These are phyloP conservation scores for Margaritifera margaritifera DNA, from an alignment of 2,888 invertebrate genomes.

Conservation along the genomic window DNA sequence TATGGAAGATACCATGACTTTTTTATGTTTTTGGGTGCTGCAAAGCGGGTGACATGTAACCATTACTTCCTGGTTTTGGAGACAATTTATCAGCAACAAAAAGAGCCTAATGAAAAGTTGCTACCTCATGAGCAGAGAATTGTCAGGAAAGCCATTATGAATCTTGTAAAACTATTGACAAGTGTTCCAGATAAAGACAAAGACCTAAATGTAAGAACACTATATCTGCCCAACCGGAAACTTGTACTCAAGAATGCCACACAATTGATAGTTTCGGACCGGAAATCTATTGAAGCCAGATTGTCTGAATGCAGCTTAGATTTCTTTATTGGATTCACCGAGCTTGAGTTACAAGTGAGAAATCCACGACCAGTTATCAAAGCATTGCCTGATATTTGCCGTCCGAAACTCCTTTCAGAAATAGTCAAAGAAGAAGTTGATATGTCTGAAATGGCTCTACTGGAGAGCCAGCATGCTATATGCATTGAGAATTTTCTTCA, in stretches of 20 bases:
- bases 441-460: no score
- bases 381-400: slow-evolving; percentile 3
- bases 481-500: slow-evolving; percentile 8
- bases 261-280: slow-evolving; percentile 7
- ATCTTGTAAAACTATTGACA: neutral
- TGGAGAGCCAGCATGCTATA: neutral
- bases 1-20: slow-evolving; percentile 19
- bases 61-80: neutral
- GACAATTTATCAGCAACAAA: neutral
- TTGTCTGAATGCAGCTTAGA: neutral
- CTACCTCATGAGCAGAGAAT: neutral
- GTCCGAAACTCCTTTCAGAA: slow-evolving; percentile 6
- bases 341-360: neutral
- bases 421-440: slow-evolving; percentile 4
- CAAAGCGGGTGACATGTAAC: no score
- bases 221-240: slow-evolving; percentile 7
- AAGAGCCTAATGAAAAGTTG: neutral
- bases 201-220: neutral
- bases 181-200: neutral
- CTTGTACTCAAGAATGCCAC: slow-evolving; percentile 7
- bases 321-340: no score
- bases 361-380: neutral
- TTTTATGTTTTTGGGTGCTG: slow-evolving; percentile 26
- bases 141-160: slow-evolving; percentile 3
- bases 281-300: neutral